A percentile compares a stretch with the other conserved stretches of the same genome.
These are phyloP conservation scores for Leuciscus idus DNA, from an alignment of 2,113 vertebrate genomes.

Conservation along the genomic window DNA sequence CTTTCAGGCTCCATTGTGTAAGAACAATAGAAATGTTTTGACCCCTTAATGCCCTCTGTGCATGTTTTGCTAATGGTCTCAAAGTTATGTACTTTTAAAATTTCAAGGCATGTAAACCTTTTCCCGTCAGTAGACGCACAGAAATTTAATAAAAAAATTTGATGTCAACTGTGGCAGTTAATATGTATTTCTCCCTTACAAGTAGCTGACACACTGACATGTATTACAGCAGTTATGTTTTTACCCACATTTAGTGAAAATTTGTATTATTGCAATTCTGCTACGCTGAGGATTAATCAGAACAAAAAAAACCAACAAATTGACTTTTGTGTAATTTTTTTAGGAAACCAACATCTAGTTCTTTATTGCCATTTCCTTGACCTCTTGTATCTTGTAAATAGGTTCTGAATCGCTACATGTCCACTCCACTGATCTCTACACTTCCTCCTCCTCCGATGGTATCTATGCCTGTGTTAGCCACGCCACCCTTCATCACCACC, in stretches of 20 bases:
- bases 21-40: not conserved
- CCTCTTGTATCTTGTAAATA: constrained; percentile 58
- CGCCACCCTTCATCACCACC: constrained; percentile 83
- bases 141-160: not conserved
- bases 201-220: too few relatives aligned
- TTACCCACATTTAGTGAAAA: not conserved
- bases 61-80: not conserved
- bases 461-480: constrained; percentile 81
- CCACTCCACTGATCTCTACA: constrained; percentile 90
- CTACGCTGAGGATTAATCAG: not conserved
- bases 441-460: constrained; percentile 86
- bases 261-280: not conserved
- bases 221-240: too few relatives aligned
- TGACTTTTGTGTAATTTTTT: not conserved
- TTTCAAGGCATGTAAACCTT: not conserved
- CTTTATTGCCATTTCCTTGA: not conserved
- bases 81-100: too few relatives aligned
- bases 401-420: constrained; percentile 94
- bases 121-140: not conserved
- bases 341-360: not conserved
- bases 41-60: not conserved
- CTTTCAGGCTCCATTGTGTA: not conserved
- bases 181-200: too few relatives aligned
- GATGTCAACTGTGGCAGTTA: too few relatives aligned
- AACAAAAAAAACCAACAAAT: not conserved